phyloP scores from a whole-genome alignment of 2,797 vertebrate species.

The Onychomys leucogaster region DNA sequence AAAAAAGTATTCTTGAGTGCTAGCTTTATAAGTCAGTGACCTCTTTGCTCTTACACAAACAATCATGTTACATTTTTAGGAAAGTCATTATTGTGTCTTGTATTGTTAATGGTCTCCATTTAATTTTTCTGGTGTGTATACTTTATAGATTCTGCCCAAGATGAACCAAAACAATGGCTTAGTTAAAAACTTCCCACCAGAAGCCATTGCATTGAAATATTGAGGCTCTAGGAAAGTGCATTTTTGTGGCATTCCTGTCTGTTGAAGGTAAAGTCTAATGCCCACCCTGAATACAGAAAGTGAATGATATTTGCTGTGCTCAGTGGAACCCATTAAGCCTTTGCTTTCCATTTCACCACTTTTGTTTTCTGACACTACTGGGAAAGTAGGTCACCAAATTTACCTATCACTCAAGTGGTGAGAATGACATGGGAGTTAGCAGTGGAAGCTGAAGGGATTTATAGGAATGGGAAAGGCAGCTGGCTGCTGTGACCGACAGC shows the following conservation, averaged over 20 bases:
- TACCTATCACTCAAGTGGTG: constrained; percentile 43
- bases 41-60: constrained; percentile 23
- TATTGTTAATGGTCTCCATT: constrained; percentile 40
- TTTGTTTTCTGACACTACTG: constrained; percentile 49
- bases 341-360: constrained; percentile 21
- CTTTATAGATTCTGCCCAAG: constrained; percentile 35
- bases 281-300: neutral
- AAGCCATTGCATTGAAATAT: constrained; percentile 17
- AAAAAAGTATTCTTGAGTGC: neutral
- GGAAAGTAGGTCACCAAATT: constrained; percentile 66
- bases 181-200: constrained; percentile 56
- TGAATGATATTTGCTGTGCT: neutral
- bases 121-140: constrained; percentile 28
- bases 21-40: constrained; percentile 45
- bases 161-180: constrained; percentile 1
- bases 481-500: neutral
- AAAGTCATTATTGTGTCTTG: constrained; percentile 28
- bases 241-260: constrained; percentile 48
- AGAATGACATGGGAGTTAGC: constrained; percentile 45
- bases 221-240: constrained; percentile 44
- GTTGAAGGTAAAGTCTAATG: constrained; percentile 46
- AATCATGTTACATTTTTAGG: constrained; percentile 40
- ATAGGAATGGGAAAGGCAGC: neutral
- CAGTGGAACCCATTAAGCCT: constrained; percentile 43
- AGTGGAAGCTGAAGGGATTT: constrained; percentile 46